Evolutionary conservation across 2,888 invertebrate genomes (phyloP).

Genomic region (Lasioglossum figueresi): DNA sequence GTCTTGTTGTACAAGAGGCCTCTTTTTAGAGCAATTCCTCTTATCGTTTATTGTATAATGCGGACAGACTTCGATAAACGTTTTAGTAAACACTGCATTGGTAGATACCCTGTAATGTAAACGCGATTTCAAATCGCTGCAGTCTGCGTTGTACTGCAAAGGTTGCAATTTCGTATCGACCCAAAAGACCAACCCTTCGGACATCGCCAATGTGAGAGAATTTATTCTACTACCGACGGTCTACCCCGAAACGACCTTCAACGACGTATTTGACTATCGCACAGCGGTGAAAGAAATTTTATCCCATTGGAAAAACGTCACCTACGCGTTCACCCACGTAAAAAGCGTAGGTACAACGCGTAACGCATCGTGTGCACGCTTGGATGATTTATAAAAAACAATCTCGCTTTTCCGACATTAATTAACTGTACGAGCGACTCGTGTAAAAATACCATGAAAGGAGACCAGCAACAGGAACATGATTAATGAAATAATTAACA

Average conservation of each 20-base stretch:
- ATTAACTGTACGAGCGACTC: background rate
- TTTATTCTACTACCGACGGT: background rate
- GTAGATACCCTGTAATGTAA: too few species aligned
- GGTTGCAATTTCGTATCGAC: background rate
- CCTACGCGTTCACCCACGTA: background rate
- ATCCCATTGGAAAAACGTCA: background rate
- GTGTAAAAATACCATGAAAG: background rate
- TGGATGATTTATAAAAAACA: background rate
- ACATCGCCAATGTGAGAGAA: background rate
- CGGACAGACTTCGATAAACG: too few species aligned
- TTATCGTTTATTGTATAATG: too few species aligned
- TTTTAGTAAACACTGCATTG: too few species aligned
- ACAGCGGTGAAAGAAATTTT: background rate
- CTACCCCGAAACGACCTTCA: background rate
- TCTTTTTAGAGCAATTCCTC: too few species aligned
- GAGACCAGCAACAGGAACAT: background rate
- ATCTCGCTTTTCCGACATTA: background rate
- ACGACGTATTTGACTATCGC: background rate
- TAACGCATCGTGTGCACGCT: background rate
- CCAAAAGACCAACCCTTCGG: background rate
- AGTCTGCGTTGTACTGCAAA: background rate
- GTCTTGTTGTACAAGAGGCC: too few species aligned
- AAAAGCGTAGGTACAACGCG: background rate
- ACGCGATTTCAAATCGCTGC: too few species aligned
- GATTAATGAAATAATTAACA: background rate